Conservation (phyloP, 2,797 vertebrate genomes). For the Stomatorhinus walkeri region DNA sequence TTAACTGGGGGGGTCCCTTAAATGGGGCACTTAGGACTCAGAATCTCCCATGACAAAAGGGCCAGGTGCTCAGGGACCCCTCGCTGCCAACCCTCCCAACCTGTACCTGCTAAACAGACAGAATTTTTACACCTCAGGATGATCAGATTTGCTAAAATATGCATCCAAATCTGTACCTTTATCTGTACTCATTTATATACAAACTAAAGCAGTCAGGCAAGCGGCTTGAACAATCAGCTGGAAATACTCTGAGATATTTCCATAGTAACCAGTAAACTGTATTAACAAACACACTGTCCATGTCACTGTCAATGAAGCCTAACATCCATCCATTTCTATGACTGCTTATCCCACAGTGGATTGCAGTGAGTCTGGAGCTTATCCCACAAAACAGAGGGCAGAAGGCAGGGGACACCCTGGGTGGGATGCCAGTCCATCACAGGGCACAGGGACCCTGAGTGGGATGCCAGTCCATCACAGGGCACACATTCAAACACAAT, state of each 20-base stretch:
- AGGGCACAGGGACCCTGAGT: background rate
- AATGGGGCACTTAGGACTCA: background rate
- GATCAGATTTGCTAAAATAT: background rate
- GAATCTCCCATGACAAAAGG: background rate
- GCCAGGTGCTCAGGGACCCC: background rate
- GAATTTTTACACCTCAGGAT: background rate
- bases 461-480: background rate
- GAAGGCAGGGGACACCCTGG: background rate
- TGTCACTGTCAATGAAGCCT: background rate
- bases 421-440: background rate
- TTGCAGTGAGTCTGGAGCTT: background rate
- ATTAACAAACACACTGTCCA: background rate
- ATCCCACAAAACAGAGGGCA: background rate
- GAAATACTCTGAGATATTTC: background rate
- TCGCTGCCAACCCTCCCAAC: background rate
- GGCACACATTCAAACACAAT: background rate
- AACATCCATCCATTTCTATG: background rate
- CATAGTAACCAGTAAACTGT: background rate
- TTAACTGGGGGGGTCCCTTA: background rate
- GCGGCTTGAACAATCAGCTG: background rate
- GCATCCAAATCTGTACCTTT: background rate
- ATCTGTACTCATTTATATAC: background rate
- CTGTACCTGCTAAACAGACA: background rate
- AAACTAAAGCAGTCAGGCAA: background rate
- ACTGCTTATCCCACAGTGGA: background rate